These are phyloP conservation scores for Serrognathus titanus DNA, from an alignment of 2,888 invertebrate genomes.

Conservation along the genomic window DNA sequence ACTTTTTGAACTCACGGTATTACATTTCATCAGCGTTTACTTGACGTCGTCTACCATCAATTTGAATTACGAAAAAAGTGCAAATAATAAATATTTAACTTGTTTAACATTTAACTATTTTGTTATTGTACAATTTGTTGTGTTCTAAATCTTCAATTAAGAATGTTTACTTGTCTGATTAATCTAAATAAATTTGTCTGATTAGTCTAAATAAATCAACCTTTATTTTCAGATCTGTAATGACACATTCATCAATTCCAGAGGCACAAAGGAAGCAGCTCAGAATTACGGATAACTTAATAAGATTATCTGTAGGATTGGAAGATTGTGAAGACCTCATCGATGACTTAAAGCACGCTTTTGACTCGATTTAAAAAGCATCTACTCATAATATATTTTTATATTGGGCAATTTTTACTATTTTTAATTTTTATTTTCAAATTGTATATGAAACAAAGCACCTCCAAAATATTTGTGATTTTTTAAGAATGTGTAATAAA, in stretches of 20 bases:
- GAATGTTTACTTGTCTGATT: too few relatives aligned
- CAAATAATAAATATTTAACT: too few relatives aligned
- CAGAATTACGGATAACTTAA: slow-evolving; percentile 79
- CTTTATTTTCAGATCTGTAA: slow-evolving; percentile 63
- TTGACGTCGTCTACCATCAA: too few relatives aligned
- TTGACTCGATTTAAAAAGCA: slow-evolving; percentile 49
- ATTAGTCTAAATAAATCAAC: slow-evolving; percentile 14
- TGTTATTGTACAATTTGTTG: not conserved
- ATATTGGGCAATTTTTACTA: too few relatives aligned
- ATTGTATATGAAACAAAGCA: too few relatives aligned
- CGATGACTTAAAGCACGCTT: slow-evolving; percentile 77
- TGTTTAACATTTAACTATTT: not conserved
- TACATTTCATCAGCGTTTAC: too few relatives aligned
- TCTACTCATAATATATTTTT: too few relatives aligned
- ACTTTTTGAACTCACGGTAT: too few relatives aligned
- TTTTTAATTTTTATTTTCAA: too few relatives aligned
- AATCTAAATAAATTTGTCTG: slow-evolving; percentile 14
- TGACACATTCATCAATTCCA: slow-evolving; percentile 95
- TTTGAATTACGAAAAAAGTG: not conserved
- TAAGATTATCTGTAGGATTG: slow-evolving; percentile 86
- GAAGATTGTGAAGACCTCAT: slow-evolving; percentile 85
- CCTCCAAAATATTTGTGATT: too few relatives aligned
- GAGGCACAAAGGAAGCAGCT: slow-evolving; percentile 65
- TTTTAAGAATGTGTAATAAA: too few relatives aligned
- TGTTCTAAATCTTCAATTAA: too few relatives aligned